Evolutionary conservation across 2,888 invertebrate species (phyloP), one percentile per base, ranked within the genome.

Genomic region (Caenorhabditis sp.): DNA sequence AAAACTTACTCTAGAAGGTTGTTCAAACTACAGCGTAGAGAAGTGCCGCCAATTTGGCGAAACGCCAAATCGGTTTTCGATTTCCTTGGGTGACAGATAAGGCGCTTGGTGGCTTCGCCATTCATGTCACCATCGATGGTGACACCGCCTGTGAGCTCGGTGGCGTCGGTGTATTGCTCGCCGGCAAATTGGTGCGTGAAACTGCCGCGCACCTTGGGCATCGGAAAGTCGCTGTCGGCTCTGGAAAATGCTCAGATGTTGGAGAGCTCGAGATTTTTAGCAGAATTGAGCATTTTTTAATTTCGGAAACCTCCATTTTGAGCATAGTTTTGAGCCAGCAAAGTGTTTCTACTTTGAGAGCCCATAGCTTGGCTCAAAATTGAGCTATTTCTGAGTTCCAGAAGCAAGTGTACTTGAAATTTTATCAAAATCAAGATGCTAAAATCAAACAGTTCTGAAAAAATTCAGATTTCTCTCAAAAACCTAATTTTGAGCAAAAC

Each of bases 181-280:
- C 93, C 93, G 0, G 95, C 94, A 89, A 99, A 99, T 89, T 97
- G 96, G 20, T 96, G 92, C 94, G 99, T 97, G 89, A 99, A 99
- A 83, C 97, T 97, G 89, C 99, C 99, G 50, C 99, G 92, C 1
- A 95, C 93, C 92, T 90, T 90, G 1, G 91, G 90, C 50, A 90
- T 87, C 54, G 87, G 88, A 83, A 91, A 91, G 63, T 91, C 91
- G 49, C 94, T 94, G 0, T 97, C 95, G 27, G 78, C 82, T 70
- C 79, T 79, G 61, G 23, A n/a, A 76, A 68, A 5, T 12, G 7
- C n/a, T n/a, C n/a, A n/a, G n/a, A n/a, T n/a, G n/a, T n/a, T n/a
- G n/a, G 23, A 23, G 54, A 23, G 12, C 8, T 8, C 10, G n/a
- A n/a, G 25, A 27, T 10, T 4, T 20, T 57, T 23, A 7, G 17